Conservation (phyloP, 1,140 invertebrate genomes). For the Zaprionus tsacasi region DNA sequence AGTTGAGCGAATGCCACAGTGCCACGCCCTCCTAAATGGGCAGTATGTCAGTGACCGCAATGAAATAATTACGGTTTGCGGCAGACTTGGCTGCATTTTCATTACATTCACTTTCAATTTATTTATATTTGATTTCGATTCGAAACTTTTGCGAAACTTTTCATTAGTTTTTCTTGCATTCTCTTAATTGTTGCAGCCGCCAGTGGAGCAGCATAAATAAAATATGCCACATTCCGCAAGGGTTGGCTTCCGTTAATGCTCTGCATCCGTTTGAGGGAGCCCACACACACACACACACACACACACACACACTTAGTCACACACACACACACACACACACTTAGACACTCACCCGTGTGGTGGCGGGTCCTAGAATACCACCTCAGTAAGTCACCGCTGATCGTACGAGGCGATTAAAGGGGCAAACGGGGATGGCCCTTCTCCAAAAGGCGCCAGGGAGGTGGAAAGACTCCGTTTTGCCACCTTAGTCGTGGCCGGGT, state of each 20-base stretch:
- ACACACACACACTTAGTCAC: slow-evolving; percentile 26
- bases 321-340: no score
- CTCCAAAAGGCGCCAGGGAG: no score
- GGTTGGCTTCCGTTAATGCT: slow-evolving; percentile 57
- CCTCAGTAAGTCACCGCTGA: no score
- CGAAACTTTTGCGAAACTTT: not conserved
- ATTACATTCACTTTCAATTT: not conserved
- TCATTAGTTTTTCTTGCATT: slow-evolving; percentile 4
- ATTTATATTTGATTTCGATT: not conserved
- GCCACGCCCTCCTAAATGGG: not conserved
- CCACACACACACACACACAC: slow-evolving; percentile 23
- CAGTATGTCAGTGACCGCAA: slow-evolving; percentile 1
- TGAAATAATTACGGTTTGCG: slow-evolving; percentile 3
- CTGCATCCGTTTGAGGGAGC: slow-evolving; percentile 33
- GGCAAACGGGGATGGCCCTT: no score
- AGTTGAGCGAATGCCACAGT: not conserved
- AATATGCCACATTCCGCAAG: slow-evolving; percentile 55
- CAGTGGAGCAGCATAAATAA: slow-evolving; percentile 40
- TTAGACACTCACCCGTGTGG: slow-evolving; percentile 13
- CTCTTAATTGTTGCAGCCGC: slow-evolving; percentile 19
- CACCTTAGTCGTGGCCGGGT: no score
- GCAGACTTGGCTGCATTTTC: not conserved
- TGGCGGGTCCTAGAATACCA: no score
- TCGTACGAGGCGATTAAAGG: no score
- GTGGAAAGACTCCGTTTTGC: no score